phyloP scores from a whole-genome alignment of 2,797 vertebrate species.

The Poeciliopsis presidionis region DNA sequence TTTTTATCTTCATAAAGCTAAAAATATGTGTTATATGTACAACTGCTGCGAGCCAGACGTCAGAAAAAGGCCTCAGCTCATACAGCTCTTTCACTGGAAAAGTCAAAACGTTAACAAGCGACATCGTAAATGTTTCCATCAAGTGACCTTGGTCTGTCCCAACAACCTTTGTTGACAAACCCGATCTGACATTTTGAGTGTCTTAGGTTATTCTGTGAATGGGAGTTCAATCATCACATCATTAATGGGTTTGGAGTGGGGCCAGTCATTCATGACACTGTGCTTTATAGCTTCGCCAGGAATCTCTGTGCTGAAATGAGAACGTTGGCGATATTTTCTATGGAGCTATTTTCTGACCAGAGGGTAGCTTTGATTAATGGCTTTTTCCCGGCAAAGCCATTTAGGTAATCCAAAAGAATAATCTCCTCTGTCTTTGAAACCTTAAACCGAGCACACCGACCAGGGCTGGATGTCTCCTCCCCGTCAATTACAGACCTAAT shows the following conservation, averaged over 20 bases:
- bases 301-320: constrained; percentile 89
- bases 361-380: constrained; percentile 91
- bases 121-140: constrained; percentile 72
- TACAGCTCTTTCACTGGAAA: constrained; percentile 9
- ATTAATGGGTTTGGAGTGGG: constrained; percentile 84
- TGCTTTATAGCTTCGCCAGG: constrained; percentile 92
- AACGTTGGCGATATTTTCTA: constrained; percentile 94
- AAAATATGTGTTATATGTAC: constrained; percentile 4
- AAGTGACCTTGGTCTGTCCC: constrained; percentile 87
- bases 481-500: constrained; percentile 69
- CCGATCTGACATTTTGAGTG: constrained; percentile 94
- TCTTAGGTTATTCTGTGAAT: constrained; percentile 89
- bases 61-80: constrained; percentile 7
- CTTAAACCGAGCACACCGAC: constrained; percentile 70
- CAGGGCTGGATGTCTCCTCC: constrained; percentile 45
- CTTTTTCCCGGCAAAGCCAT: constrained; percentile 83
- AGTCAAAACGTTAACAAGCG: constrained; percentile 52
- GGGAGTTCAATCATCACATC: constrained; percentile 84
- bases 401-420: constrained; percentile 88
- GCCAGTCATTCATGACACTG: constrained; percentile 82
- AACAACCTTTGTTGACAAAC: constrained; percentile 88
- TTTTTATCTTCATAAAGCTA: constrained; percentile 13
- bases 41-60: constrained; percentile 21
- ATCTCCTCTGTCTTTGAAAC: constrained; percentile 80
- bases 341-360: constrained; percentile 90